Percentiles rank a stretch among this genome's conserved stretches.
These are phyloP conservation scores for Tamias sibiricus DNA, from an alignment of 2,113 vertebrate species.

Conservation along the genomic window DNA sequence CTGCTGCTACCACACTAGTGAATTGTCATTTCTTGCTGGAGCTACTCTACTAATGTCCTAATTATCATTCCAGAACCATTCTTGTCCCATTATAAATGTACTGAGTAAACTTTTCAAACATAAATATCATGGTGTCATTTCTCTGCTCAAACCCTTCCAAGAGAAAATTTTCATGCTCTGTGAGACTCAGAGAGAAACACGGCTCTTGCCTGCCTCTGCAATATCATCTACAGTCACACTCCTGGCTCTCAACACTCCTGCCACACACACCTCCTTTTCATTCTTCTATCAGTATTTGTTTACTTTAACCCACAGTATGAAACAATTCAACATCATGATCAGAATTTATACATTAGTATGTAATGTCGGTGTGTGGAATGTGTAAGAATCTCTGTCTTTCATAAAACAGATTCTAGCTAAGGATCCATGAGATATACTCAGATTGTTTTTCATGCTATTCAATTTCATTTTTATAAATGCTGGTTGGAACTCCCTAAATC, in stretches of 20 bases:
- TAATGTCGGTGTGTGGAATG: background rate
- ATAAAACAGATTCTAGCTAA: slow-evolving; percentile 32
- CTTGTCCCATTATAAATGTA: background rate
- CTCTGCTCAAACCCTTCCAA: slow-evolving; percentile 32
- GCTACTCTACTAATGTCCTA: slow-evolving; percentile 25
- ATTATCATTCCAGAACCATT: slow-evolving; percentile 20
- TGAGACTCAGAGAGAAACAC: background rate
- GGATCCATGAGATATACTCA: background rate
- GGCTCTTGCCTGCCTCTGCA: background rate
- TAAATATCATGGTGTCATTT: slow-evolving; percentile 20
- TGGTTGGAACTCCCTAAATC: background rate
- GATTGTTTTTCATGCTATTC: slow-evolving; percentile 20
- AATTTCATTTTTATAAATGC: slow-evolving; percentile 14
- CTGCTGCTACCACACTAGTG: background rate
- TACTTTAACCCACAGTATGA: background rate
- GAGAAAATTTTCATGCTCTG: background rate
- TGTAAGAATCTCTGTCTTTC: slow-evolving; percentile 18
- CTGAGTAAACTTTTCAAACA: slow-evolving; percentile 16
- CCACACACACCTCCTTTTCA: background rate
- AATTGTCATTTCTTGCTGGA: slow-evolving; percentile 25
- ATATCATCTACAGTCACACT: background rate
- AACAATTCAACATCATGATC: background rate
- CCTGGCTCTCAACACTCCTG: background rate
- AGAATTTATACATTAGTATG: background rate
- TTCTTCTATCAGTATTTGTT: slow-evolving; percentile 13